A percentile compares a stretch with the other conserved stretches of the same genome.
Evolutionary conservation across 1,140 invertebrate genomes (phyloP).

Genomic region (Reticulitermes speratus): DNA sequence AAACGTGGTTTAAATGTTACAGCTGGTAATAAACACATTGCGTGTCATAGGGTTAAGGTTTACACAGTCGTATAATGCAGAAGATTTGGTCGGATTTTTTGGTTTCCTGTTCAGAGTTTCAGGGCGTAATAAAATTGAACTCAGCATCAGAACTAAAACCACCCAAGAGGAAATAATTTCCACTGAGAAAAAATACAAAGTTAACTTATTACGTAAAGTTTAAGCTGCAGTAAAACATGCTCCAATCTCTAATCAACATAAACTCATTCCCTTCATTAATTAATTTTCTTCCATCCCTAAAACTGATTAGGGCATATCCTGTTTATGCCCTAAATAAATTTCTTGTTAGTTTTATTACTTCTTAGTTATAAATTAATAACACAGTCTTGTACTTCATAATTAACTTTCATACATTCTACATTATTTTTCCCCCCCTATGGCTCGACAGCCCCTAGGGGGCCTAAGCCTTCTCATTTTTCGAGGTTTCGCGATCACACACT

Average conservation of each 20-base stretch:
- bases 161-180: not conserved
- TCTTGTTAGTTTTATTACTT: not conserved
- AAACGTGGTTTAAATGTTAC: too few species aligned
- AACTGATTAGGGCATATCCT: not conserved
- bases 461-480: too few species aligned
- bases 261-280: not conserved
- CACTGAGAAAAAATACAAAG: not conserved
- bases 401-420: too few species aligned
- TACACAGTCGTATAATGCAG: too few species aligned
- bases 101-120: not conserved
- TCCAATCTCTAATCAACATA: not conserved
- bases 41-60: too few species aligned
- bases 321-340: not conserved
- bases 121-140: not conserved
- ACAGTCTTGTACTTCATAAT: too few species aligned
- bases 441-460: too few species aligned
- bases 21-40: too few species aligned
- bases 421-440: too few species aligned
- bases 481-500: too few species aligned
- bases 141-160: not conserved
- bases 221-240: not conserved
- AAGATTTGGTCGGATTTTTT: too few species aligned
- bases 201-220: conserved; percentile 2
- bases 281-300: not conserved
- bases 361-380: not conserved